A percentile compares a stretch with the other conserved stretches of the same genome.
Conservation (phyloP, 1,140 invertebrate genomes). For the Microplitis mediator region DNA sequence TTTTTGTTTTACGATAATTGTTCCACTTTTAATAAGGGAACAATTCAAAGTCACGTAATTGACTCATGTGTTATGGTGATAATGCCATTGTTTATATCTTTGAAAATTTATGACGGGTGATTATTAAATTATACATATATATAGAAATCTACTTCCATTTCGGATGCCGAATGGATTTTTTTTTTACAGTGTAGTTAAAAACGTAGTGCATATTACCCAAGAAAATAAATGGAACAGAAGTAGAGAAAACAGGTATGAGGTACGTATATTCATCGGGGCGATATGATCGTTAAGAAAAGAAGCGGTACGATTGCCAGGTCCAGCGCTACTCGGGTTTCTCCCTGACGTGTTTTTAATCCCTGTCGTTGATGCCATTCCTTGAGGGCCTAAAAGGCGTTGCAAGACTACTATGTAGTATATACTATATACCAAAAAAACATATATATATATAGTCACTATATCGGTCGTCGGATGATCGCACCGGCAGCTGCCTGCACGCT, state of each 20-base stretch:
- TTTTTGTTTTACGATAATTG: too few relatives aligned
- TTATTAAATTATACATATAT: too few relatives aligned
- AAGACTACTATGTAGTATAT: neutral
- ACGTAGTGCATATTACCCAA: neutral
- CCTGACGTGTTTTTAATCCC: constrained; percentile 8
- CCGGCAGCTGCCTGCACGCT: constrained; percentile 10
- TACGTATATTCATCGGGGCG: constrained; percentile 1
- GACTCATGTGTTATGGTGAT: too few relatives aligned
- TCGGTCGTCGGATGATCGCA: neutral
- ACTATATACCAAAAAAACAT: too few relatives aligned
- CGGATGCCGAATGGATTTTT: too few relatives aligned
- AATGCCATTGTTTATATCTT: too few relatives aligned
- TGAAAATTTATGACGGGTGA: too few relatives aligned
- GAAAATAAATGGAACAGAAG: neutral
- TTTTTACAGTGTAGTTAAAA: too few relatives aligned
- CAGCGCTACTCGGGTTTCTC: constrained; percentile 2
- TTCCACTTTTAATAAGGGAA: too few relatives aligned
- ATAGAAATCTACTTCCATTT: too few relatives aligned
- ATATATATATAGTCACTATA: neutral
- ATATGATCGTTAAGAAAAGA: constrained; percentile 1
- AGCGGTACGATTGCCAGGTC: constrained; percentile 13
- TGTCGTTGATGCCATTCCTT: constrained; percentile 10
- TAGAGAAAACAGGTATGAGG: neutral
- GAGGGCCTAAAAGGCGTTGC: constrained; percentile 12
- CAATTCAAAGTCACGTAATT: too few relatives aligned